A percentile compares a stretch with the other conserved stretches of the same genome.
phyloP scores from a whole-genome alignment of 2,113 vertebrate genomes.

The Siniperca chuatsi region DNA sequence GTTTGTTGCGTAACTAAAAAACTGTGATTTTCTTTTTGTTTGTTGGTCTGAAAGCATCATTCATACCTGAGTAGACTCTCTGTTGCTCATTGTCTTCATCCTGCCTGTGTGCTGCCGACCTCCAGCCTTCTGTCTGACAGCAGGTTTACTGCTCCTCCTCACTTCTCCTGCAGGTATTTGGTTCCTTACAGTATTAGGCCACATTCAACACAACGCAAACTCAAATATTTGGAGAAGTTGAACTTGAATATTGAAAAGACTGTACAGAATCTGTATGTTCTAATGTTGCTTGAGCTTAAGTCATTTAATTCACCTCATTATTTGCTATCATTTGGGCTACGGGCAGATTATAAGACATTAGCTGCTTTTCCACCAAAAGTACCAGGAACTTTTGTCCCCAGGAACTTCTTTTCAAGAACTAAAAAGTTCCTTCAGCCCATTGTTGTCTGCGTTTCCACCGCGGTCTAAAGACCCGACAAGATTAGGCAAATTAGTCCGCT shows the following conservation, averaged over 20 bases:
- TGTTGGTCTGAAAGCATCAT: constrained; percentile 19
- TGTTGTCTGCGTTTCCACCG: no score
- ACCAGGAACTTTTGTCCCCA: no score
- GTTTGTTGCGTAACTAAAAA: background rate
- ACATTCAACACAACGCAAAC: background rate
- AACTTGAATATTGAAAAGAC: background rate
- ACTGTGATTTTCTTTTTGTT: background rate
- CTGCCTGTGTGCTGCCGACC: background rate
- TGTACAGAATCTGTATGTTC: background rate
- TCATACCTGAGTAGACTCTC: background rate
- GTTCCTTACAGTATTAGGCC: background rate
- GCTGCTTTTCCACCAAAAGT: no score
- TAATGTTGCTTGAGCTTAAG: background rate
- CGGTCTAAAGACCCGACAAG: no score
- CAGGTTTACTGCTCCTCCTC: background rate
- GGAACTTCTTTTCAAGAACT: no score
- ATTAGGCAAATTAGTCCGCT: no score
- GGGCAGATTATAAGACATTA: background rate
- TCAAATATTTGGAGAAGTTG: background rate
- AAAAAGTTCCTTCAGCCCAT: no score
- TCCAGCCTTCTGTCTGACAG: background rate
- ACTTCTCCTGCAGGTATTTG: background rate
- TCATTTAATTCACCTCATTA: background rate
- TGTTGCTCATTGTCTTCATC: background rate
- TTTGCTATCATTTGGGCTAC: background rate